A percentile compares a stretch with the other conserved stretches of the same genome.
Conservation (phyloP, 2,113 vertebrate genomes). For the Malurus melanocephalus region DNA sequence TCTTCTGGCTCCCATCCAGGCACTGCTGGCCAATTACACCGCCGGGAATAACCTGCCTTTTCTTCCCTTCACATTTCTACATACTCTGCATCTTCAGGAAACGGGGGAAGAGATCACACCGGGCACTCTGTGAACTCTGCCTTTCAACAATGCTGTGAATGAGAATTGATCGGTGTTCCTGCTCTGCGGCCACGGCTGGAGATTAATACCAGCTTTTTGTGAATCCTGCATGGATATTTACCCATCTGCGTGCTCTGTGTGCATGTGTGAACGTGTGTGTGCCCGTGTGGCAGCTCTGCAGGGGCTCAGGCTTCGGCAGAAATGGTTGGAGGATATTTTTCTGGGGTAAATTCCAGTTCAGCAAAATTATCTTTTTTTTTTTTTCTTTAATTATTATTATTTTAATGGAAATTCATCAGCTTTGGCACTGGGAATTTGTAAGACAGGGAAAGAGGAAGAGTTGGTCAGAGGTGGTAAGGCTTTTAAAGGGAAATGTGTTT, state of each 20-base stretch:
- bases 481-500: neutral
- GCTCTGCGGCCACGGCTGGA: neutral
- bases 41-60: conserved; percentile 22
- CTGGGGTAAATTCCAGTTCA: neutral
- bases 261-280: neutral
- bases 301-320: neutral
- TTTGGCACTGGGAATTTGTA: neutral
- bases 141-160: neutral
- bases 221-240: neutral
- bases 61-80: conserved; percentile 9
- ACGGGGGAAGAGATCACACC: neutral
- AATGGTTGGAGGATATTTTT: neutral
- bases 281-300: neutral
- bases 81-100: conserved; percentile 38
- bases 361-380: neutral
- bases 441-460: neutral
- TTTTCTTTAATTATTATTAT: no score
- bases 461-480: neutral
- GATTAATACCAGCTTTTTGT: neutral
- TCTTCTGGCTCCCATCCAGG: conserved; percentile 41
- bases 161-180: neutral
- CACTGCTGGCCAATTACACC: conserved; percentile 51
- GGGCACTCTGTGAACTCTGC: neutral
- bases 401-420: neutral
- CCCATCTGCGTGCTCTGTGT: neutral